Conservation (phyloP, 1,140 invertebrate species). For the Polypedilum vanderplanki region DNA sequence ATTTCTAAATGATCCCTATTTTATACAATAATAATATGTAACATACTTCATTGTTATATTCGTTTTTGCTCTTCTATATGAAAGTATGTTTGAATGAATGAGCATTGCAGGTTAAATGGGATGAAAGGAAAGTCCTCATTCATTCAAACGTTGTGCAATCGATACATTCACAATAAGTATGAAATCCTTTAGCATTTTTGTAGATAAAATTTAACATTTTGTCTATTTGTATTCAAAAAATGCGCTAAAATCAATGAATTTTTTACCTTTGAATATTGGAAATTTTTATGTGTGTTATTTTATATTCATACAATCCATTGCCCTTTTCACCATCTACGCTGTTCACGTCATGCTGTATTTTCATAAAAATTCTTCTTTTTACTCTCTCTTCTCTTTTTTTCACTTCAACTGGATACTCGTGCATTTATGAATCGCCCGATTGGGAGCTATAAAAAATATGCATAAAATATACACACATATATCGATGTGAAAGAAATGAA, state of each 20-base stretch:
- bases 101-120: background rate
- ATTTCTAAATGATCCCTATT: too few species aligned
- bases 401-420: background rate
- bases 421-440: background rate
- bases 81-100: background rate
- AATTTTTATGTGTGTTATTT: background rate
- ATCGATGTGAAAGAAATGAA: background rate
- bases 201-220: too few species aligned
- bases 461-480: background rate
- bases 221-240: too few species aligned
- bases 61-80: background rate
- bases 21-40: background rate
- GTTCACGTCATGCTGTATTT: conserved; percentile 10
- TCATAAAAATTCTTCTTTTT: background rate
- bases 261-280: too few species aligned
- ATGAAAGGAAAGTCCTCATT: background rate
- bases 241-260: too few species aligned
- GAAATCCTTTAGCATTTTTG: too few species aligned
- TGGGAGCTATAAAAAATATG: conserved; percentile 6
- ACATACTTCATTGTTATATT: background rate
- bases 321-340: background rate
- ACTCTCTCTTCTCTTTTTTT: too few species aligned
- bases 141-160: background rate
- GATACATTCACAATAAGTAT: background rate
- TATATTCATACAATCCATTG: background rate